Conservation (phyloP, 2,113 vertebrate species). For the Pseudolaguvia tuberculata region DNA sequence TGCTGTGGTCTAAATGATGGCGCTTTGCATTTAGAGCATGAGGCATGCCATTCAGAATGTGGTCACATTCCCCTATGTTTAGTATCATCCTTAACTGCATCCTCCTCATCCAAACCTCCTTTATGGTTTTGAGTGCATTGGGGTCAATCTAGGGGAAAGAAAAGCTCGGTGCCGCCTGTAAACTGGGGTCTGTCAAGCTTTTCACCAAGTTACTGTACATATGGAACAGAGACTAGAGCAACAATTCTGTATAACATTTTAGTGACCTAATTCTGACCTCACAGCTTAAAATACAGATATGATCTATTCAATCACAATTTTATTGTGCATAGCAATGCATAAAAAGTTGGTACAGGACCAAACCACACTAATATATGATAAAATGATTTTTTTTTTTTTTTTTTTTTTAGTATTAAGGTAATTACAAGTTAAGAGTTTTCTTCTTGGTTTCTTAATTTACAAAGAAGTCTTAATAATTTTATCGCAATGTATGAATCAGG, state of each 20-base stretch:
- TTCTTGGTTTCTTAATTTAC: no score
- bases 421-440: neutral
- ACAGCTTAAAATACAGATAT: neutral
- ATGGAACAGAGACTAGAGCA: neutral
- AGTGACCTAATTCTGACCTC: neutral
- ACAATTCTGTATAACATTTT: neutral
- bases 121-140: slow-evolving; percentile 42
- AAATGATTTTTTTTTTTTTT: neutral
- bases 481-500: no score
- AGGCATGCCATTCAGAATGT: slow-evolving; percentile 46
- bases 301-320: neutral
- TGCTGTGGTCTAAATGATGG: slow-evolving; percentile 46
- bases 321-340: neutral
- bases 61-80: slow-evolving; percentile 47
- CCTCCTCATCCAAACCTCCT: slow-evolving; percentile 40
- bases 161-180: neutral
- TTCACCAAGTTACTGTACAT: neutral
- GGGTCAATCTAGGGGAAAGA: slow-evolving; percentile 34
- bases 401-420: neutral
- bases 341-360: neutral
- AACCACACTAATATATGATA: neutral
- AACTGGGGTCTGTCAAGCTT: slow-evolving; percentile 22
- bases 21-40: slow-evolving; percentile 47
- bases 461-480: no score
- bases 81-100: slow-evolving; percentile 45